phyloP scores from a whole-genome alignment of 2,113 vertebrate genomes.

The Colossoma macropomum region DNA sequence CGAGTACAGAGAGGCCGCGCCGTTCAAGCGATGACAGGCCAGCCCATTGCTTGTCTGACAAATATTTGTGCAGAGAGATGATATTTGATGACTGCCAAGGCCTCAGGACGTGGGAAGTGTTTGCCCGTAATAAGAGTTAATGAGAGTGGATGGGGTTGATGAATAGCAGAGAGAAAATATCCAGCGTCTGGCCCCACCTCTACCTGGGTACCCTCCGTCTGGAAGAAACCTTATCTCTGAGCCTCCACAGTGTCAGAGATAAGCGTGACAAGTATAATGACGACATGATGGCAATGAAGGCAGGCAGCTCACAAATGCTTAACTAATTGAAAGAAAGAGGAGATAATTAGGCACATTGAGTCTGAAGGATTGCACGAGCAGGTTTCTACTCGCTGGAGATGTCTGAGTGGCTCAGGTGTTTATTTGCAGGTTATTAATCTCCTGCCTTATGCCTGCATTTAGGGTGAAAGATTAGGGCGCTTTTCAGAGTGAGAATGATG shows the following conservation, averaged over 20 bases:
- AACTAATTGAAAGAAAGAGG: conserved; percentile 52
- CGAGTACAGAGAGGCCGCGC: not conserved
- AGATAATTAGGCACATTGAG: conserved; percentile 47
- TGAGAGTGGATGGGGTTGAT: not conserved
- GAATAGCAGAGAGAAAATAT: not conserved
- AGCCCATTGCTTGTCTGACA: conserved; percentile 35
- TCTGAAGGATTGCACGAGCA: conserved; percentile 37
- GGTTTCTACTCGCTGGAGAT: conserved; percentile 27
- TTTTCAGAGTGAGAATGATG: conserved; percentile 45
- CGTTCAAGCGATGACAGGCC: conserved; percentile 31
- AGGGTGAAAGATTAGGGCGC: conserved; percentile 21
- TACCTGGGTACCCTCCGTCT: not conserved
- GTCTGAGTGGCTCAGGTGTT: conserved; percentile 44
- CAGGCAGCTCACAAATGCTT: conserved; percentile 42
- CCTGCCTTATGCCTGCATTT: conserved; percentile 27
- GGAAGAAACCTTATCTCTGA: not conserved
- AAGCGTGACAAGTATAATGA: conserved; percentile 7
- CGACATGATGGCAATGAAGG: conserved; percentile 37
- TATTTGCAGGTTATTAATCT: conserved; percentile 55
- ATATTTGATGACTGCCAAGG: conserved; percentile 38
- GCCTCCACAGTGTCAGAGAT: conserved; percentile 28
- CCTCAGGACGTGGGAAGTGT: conserved; percentile 2
- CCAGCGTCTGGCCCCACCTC: not conserved
- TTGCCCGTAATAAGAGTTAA: conserved; percentile 38
- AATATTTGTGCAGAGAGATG: conserved; percentile 52